Conservation (phyloP, 1,140 invertebrate genomes). For the Calliopsis andreniformis region DNA sequence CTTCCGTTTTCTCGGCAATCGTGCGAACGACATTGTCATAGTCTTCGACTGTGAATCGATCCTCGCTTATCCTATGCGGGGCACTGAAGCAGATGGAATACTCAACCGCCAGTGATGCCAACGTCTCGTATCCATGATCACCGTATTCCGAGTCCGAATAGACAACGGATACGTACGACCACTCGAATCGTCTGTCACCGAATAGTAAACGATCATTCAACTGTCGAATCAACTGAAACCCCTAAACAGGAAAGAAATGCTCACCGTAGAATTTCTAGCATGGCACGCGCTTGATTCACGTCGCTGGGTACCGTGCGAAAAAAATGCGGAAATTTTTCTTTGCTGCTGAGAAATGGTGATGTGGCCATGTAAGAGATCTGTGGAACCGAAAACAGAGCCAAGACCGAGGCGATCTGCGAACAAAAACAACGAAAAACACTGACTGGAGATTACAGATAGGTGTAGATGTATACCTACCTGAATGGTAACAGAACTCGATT, state of each 20-base stretch:
- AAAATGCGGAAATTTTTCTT: slow-evolving; percentile 83
- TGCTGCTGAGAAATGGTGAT: slow-evolving; percentile 83
- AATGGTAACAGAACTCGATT: slow-evolving; percentile 83
- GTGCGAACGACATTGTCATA: slow-evolving; percentile 81
- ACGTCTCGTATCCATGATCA: slow-evolving; percentile 82
- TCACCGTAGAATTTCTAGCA: slow-evolving; percentile 83
- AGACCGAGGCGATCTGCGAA: slow-evolving; percentile 82
- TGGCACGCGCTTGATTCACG: slow-evolving; percentile 83
- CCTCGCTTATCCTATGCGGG: slow-evolving; percentile 76
- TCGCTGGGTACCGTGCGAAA: slow-evolving; percentile 85
- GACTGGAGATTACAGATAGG: too few relatives aligned
- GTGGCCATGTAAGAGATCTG: slow-evolving; percentile 85
- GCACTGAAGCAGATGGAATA: slow-evolving; percentile 83
- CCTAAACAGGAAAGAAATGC: neutral
- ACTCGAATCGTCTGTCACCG: slow-evolving; percentile 80
- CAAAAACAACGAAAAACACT: neutral
- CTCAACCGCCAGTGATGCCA: slow-evolving; percentile 77
- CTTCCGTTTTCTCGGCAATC: slow-evolving; percentile 72
- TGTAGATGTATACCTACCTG: slow-evolving; percentile 73
- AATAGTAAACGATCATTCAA: neutral
- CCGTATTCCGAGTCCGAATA: slow-evolving; percentile 84
- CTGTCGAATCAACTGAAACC: neutral
- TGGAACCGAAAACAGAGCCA: slow-evolving; percentile 83
- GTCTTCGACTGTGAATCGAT: slow-evolving; percentile 76
- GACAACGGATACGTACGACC: slow-evolving; percentile 84